phyloP scores from a whole-genome alignment of 1,140 invertebrate species.

The Drosophila malerkotliana region DNA sequence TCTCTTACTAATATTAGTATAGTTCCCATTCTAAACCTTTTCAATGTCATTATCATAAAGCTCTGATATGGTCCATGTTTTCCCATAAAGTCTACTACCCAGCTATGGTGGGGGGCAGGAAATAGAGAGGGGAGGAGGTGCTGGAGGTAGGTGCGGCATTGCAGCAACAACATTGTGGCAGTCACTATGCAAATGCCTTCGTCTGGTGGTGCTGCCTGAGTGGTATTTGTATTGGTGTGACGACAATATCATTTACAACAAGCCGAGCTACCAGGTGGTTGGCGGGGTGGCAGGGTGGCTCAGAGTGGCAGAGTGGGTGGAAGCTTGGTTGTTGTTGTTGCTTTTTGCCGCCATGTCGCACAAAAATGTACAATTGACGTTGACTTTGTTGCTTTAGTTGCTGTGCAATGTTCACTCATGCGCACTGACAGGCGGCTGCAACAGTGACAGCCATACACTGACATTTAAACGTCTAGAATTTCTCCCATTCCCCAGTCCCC shows the following conservation, averaged over 20 bases:
- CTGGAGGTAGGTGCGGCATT: background rate
- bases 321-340: constrained; percentile 41
- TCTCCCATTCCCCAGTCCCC: constrained; percentile 17
- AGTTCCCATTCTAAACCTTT: background rate
- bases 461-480: constrained; percentile 78
- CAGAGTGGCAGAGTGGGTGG: background rate
- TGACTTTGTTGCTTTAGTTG: constrained; percentile 43
- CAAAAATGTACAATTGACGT: constrained; percentile 76
- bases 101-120: constrained; percentile 11
- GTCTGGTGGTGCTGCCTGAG: constrained; percentile 19
- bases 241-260: constrained; percentile 79
- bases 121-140: too few relatives aligned
- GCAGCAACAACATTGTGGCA: constrained; percentile 36
- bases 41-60: constrained; percentile 42
- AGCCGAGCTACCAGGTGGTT: constrained; percentile 43
- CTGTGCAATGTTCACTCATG: constrained; percentile 77
- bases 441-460: constrained; percentile 49
- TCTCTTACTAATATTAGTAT: too few relatives aligned
- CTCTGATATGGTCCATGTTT: constrained; percentile 10
- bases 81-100: constrained; percentile 29
- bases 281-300: background rate
- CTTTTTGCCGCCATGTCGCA: constrained; percentile 71
- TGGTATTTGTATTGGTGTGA: constrained; percentile 53
- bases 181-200: constrained; percentile 59
- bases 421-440: constrained; percentile 69